Conservation (phyloP, 2,797 vertebrate species). For the Scomberomorus guttatus region DNA sequence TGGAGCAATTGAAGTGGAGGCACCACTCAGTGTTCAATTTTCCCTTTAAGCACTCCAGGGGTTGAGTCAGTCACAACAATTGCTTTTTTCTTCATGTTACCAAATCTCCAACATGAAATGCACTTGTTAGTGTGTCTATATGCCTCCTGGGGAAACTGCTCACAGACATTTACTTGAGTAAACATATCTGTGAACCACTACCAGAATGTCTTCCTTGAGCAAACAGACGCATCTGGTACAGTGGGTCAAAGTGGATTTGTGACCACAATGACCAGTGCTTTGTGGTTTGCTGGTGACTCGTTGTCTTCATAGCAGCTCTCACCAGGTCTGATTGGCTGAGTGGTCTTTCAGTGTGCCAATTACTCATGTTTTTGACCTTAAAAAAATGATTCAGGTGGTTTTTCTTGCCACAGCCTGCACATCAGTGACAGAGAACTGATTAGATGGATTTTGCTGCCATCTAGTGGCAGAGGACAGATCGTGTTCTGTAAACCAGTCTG, state of each 20-base stretch:
- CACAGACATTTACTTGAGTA: slow-evolving; percentile 5
- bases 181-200: slow-evolving; percentile 26
- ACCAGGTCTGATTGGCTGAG: not conserved
- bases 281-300: slow-evolving; percentile 10
- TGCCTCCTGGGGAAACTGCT: slow-evolving; percentile 16
- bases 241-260: slow-evolving; percentile 17
- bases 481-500: slow-evolving; percentile 13
- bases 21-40: slow-evolving; percentile 57
- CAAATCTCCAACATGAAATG: slow-evolving; percentile 45
- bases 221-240: not conserved
- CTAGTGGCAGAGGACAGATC: slow-evolving; percentile 69
- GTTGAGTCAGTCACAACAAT: slow-evolving; percentile 48
- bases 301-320: slow-evolving; percentile 10
- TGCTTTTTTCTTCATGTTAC: slow-evolving; percentile 43
- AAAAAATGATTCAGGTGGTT: slow-evolving; percentile 17
- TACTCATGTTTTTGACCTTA: slow-evolving; percentile 40
- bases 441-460: slow-evolving; percentile 79
- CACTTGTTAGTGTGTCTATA: slow-evolving; percentile 29
- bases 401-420: slow-evolving; percentile 14
- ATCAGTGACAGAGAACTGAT: slow-evolving; percentile 27
- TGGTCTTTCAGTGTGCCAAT: slow-evolving; percentile 25
- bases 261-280: slow-evolving; percentile 7
- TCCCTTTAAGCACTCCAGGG: slow-evolving; percentile 56
- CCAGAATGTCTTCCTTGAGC: not conserved
- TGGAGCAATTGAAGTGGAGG: slow-evolving; percentile 53